A percentile compares a stretch with the other conserved stretches of the same genome.
Conservation (phyloP, 2,888 invertebrate genomes). For the Diaphora mendica region DNA sequence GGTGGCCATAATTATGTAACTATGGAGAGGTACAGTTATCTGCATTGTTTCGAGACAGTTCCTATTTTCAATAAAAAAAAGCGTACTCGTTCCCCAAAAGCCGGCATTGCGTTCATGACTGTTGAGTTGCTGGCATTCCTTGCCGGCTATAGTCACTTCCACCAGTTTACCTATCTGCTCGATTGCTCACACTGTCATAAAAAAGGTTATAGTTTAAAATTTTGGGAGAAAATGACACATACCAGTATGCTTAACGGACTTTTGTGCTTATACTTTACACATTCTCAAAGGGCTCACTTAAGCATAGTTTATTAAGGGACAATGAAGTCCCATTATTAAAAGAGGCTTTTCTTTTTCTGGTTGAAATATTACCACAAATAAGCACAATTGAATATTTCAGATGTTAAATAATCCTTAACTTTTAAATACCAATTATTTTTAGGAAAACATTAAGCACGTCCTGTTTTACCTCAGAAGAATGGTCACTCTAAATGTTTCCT, state of each 20-base stretch:
- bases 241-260: too few relatives aligned
- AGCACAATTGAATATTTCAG: neutral
- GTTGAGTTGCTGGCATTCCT: too few relatives aligned
- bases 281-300: neutral
- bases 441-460: neutral
- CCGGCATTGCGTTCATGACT: too few relatives aligned
- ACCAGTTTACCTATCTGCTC: too few relatives aligned
- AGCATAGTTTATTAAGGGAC: too few relatives aligned
- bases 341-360: neutral
- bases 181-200: too few relatives aligned
- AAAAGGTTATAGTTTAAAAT: neutral
- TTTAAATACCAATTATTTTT: neutral
- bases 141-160: too few relatives aligned
- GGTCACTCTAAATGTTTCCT: constrained; percentile 9
- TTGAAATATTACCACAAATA: neutral
- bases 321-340: neutral
- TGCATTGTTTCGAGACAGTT: too few relatives aligned
- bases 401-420: neutral
- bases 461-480: constrained; percentile 12
- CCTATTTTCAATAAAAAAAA: too few relatives aligned
- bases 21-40: neutral
- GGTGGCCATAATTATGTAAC: neutral
- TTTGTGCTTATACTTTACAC: too few relatives aligned
- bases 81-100: too few relatives aligned
- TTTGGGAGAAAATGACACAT: neutral